These are phyloP conservation scores for Diploptera punctata DNA, from an alignment of 2,888 invertebrate species.

Conservation along the genomic window DNA sequence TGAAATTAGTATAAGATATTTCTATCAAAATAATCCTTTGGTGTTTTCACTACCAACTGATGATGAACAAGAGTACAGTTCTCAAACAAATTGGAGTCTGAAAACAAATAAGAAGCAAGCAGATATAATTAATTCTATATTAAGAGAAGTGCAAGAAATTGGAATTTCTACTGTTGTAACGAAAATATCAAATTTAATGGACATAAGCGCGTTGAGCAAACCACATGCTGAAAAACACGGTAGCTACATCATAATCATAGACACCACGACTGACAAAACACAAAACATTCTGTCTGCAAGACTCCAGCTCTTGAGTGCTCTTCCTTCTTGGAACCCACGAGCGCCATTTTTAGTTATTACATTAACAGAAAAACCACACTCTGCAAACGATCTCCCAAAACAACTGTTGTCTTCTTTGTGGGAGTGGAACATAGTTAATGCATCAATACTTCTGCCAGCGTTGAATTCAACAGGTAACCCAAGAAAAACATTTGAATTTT, in stretches of 20 bases:
- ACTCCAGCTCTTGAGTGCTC: not conserved
- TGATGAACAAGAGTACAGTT: not conserved
- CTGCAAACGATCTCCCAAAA: not conserved
- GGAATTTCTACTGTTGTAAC: not conserved
- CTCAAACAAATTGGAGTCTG: not conserved
- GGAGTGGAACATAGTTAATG: not conserved
- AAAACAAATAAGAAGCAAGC: too few species aligned
- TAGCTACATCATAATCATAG: not conserved
- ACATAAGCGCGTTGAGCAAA: not conserved
- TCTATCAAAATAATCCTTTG: not conserved
- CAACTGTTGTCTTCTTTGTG: not conserved
- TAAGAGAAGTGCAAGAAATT: not conserved
- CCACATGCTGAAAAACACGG: not conserved
- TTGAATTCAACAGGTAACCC: not conserved
- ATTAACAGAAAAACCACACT: not conserved
- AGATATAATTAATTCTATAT: not conserved
- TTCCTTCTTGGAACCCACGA: conserved; percentile 1
- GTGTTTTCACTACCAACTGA: not conserved
- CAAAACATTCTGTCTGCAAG: not conserved
- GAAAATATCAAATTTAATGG: not conserved
- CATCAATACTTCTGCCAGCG: not conserved
- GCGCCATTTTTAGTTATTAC: not conserved
- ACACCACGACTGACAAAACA: not conserved
- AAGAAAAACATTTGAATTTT: too few species aligned
- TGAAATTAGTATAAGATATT: not conserved